Evolutionary conservation across 2,113 vertebrate genomes (phyloP).

Genomic region (Eulemur macaco): DNA sequence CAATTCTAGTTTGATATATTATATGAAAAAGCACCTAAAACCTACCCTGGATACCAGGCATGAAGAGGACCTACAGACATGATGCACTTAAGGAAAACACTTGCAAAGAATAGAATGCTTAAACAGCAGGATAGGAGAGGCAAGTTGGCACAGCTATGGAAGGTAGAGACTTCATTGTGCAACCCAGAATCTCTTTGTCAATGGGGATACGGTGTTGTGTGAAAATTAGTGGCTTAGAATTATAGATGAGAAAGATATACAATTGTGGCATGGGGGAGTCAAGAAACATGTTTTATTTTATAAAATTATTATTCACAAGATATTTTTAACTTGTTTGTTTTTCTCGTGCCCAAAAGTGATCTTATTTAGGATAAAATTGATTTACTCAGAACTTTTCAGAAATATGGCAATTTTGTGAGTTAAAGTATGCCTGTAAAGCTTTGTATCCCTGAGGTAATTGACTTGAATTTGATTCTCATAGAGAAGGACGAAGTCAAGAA

Average conservation of each 20-base stretch:
- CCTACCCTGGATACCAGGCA: not conserved
- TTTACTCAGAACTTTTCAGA: conserved; percentile 35
- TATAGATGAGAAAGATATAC: not conserved
- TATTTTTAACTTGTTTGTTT: conserved; percentile 5
- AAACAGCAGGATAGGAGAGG: not conserved
- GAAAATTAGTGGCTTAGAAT: not conserved
- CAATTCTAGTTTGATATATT: not conserved
- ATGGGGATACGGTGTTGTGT: not conserved
- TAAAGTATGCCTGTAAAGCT: not conserved
- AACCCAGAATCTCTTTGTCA: not conserved
- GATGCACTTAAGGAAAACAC: not conserved
- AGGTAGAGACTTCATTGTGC: not conserved
- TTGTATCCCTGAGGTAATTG: not conserved
- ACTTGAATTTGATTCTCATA: conserved; percentile 10
- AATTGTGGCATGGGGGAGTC: not conserved
- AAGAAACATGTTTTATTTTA: conserved; percentile 1
- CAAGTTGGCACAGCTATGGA: not conserved
- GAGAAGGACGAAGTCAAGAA: not conserved
- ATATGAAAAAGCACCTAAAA: not conserved
- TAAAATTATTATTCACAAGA: conserved; percentile 25
- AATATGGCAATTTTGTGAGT: conserved; percentile 32
- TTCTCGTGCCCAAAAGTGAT: not conserved
- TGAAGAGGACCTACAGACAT: not conserved
- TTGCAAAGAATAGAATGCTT: not conserved
- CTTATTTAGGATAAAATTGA: not conserved